Conservation (phyloP, 2,113 vertebrate genomes). For the Hyaena hyaena region DNA sequence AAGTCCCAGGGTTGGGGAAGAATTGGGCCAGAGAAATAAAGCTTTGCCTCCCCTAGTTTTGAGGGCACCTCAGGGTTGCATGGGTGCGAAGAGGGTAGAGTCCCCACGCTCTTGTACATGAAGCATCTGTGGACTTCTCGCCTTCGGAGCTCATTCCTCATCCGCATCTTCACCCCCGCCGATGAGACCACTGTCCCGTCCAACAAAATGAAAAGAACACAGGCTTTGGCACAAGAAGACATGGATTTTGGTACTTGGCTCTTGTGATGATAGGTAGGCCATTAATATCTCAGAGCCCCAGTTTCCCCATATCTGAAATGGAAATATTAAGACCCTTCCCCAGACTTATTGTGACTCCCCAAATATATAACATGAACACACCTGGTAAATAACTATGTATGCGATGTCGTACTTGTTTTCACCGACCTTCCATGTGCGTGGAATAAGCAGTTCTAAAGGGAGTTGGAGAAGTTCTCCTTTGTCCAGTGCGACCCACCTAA, state of each 20-base stretch:
- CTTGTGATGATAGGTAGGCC: background rate
- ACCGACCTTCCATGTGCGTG: rapidly evolving
- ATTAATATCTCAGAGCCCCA: background rate
- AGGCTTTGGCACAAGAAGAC: background rate
- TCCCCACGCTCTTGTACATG: rapidly evolving
- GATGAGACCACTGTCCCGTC: too few relatives aligned
- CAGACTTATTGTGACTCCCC: background rate
- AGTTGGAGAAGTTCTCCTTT: background rate
- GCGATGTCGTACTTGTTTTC: background rate
- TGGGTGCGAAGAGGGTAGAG: background rate
- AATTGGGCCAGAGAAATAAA: background rate
- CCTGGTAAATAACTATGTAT: rapidly evolving
- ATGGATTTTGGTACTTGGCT: background rate
- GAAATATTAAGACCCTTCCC: background rate
- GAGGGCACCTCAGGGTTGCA: background rate
- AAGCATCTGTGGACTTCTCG: background rate
- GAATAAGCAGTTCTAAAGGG: background rate
- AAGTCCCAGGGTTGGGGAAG: background rate
- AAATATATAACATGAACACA: background rate
- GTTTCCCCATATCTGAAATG: slow-evolving; percentile 12
- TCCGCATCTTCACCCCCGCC: background rate
- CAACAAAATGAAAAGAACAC: background rate
- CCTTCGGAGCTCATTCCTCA: background rate
- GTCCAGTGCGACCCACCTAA: background rate
- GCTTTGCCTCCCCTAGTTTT: background rate